Conservation (phyloP, 1,140 invertebrate genomes). For the Trissolcus basalis region DNA sequence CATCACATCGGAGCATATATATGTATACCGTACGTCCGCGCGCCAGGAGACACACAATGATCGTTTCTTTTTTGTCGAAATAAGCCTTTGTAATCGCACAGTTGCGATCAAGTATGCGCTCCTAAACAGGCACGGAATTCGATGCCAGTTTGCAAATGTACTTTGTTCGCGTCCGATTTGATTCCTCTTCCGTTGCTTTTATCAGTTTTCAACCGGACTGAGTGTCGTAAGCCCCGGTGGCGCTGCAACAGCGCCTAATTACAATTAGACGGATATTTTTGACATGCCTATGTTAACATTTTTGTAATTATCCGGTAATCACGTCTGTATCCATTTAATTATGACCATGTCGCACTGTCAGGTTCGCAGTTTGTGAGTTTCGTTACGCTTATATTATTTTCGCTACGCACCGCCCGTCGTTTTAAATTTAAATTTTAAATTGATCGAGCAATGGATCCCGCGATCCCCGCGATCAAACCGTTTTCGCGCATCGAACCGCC, state of each 20-base stretch:
- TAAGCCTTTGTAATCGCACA: not conserved
- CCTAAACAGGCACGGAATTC: conserved; percentile 1
- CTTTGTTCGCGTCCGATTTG: not conserved
- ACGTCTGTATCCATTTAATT: too few relatives aligned
- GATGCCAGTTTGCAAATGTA: not conserved
- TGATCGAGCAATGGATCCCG: conserved; percentile 8
- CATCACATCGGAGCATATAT: too few relatives aligned
- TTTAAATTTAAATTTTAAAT: not conserved
- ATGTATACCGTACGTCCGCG: too few relatives aligned
- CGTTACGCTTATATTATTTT: too few relatives aligned
- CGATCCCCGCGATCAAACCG: conserved; percentile 1
- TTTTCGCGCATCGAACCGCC: conserved; percentile 17
- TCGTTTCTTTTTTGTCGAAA: not conserved
- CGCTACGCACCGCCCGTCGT: not conserved
- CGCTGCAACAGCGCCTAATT: too few relatives aligned
- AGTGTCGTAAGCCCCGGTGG: too few relatives aligned
- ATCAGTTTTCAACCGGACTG: too few relatives aligned
- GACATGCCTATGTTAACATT: too few relatives aligned
- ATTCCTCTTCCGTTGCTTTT: not conserved
- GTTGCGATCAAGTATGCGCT: conserved; percentile 5
- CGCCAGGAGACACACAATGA: conserved; percentile 2
- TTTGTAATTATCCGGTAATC: too few relatives aligned
- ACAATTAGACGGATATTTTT: too few relatives aligned
- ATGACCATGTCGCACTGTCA: too few relatives aligned
- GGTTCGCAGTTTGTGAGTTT: too few relatives aligned